Conservation (phyloP, 2,888 invertebrate species). For the Callosobruchus maculatus region DNA sequence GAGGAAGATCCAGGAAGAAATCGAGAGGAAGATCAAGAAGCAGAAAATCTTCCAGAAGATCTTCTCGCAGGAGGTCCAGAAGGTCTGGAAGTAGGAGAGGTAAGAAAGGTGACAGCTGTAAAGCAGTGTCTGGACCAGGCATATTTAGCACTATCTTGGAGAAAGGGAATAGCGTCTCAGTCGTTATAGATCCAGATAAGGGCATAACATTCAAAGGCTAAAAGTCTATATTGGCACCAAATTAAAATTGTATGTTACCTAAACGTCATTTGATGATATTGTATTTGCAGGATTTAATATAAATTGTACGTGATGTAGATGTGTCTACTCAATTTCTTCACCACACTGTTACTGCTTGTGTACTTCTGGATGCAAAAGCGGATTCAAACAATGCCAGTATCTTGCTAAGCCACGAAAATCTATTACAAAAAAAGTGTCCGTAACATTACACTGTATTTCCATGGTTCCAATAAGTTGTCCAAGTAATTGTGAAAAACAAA, state of each 20-base stretch:
- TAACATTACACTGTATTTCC: too few species aligned
- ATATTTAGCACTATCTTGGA: not conserved
- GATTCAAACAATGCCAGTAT: too few species aligned
- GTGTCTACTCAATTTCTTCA: not conserved
- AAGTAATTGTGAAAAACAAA: too few species aligned
- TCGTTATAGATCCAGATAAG: not conserved
- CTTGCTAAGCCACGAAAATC: too few species aligned
- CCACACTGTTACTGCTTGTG: too few species aligned
- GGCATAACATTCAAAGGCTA: not conserved
- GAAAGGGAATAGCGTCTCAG: not conserved
- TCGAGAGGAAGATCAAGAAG: not conserved
- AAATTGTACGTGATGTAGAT: not conserved
- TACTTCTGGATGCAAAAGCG: too few species aligned
- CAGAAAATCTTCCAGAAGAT: not conserved
- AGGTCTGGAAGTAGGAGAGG: not conserved
- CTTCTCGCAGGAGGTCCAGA: not conserved
- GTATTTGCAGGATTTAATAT: not conserved
- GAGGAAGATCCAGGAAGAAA: not conserved
- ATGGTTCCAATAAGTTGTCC: too few species aligned
- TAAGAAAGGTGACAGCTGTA: not conserved
- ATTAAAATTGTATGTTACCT: not conserved
- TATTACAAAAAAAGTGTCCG: too few species aligned
- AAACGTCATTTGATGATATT: not conserved
- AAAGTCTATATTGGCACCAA: not conserved
- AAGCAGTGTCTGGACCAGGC: not conserved